phyloP scores from a whole-genome alignment of 2,113 vertebrate species.

The Phasianus colchicus region DNA sequence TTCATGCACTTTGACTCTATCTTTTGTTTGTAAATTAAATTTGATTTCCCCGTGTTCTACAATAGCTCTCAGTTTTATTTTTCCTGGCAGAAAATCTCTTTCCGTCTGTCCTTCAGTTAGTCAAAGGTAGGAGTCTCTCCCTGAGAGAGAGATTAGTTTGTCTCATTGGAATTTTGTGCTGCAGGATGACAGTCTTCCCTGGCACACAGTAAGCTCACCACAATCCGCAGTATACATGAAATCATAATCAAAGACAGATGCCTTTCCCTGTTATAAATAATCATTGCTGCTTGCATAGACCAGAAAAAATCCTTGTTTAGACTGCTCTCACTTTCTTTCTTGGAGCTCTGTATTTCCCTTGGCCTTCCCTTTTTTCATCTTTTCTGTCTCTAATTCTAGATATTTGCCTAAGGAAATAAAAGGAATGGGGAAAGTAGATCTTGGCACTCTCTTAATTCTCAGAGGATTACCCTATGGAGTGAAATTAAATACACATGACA shows the following conservation, averaged over 20 bases:
- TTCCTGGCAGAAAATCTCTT: slow-evolving; percentile 66
- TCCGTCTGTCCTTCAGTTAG: slow-evolving; percentile 61
- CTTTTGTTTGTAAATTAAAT: slow-evolving; percentile 63
- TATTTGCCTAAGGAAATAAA: slow-evolving; percentile 75
- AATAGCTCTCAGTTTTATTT: slow-evolving; percentile 66
- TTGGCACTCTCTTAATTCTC: slow-evolving; percentile 71
- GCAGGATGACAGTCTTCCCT: slow-evolving; percentile 65
- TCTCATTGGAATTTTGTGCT: slow-evolving; percentile 75
- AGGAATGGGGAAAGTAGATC: slow-evolving; percentile 68
- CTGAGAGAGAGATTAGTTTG: slow-evolving; percentile 72
- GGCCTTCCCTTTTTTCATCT: slow-evolving; percentile 60
- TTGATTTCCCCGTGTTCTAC: slow-evolving; percentile 66
- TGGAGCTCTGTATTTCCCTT: slow-evolving; percentile 59
- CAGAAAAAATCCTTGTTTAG: slow-evolving; percentile 75
- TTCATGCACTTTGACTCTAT: background rate
- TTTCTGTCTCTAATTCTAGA: slow-evolving; percentile 64
- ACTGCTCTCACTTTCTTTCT: slow-evolving; percentile 67
- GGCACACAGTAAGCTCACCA: slow-evolving; percentile 56
- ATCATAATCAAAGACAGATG: slow-evolving; percentile 83
- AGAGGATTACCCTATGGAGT: slow-evolving; percentile 67
- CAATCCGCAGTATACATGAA: slow-evolving; percentile 71
- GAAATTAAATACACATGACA: slow-evolving; percentile 77
- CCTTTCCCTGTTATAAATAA: slow-evolving; percentile 68
- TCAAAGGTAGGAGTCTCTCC: slow-evolving; percentile 68
- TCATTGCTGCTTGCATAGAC: slow-evolving; percentile 57